Evolutionary conservation across 2,888 invertebrate species (phyloP).

Genomic region (Eupeodes luniger): DNA sequence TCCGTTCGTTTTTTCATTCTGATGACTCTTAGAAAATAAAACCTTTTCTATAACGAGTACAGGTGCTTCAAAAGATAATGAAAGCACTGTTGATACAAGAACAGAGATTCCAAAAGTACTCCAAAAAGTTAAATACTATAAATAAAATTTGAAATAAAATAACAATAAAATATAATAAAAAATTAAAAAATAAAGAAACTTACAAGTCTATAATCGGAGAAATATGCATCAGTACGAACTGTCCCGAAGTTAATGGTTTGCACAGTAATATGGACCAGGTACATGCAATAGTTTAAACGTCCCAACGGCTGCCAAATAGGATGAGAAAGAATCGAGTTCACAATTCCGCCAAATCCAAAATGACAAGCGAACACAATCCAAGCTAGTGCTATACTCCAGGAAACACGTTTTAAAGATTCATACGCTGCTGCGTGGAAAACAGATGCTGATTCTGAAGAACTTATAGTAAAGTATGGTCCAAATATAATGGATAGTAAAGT

Average conservation of each 20-base stretch:
- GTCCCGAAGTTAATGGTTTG: slow-evolving; percentile 56
- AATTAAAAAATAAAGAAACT: background rate
- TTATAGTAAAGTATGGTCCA: slow-evolving; percentile 47
- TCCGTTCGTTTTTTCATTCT: background rate
- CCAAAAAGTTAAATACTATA: slow-evolving; percentile 69
- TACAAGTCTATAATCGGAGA: slow-evolving; percentile 59
- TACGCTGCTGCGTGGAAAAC: slow-evolving; percentile 61
- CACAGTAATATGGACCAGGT: slow-evolving; percentile 71
- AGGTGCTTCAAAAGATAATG: slow-evolving; percentile 75
- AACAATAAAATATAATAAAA: background rate
- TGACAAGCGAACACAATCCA: slow-evolving; percentile 77
- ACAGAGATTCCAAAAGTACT: slow-evolving; percentile 69
- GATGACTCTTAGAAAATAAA: slow-evolving; percentile 13
- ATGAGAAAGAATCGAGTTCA: slow-evolving; percentile 74
- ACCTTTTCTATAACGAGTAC: slow-evolving; percentile 68
- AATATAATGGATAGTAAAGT: slow-evolving; percentile 53
- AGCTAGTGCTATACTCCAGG: slow-evolving; percentile 72
- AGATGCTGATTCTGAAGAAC: background rate
- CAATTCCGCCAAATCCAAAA: slow-evolving; percentile 73
- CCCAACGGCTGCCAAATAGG: slow-evolving; percentile 76
- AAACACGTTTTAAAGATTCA: slow-evolving; percentile 66
- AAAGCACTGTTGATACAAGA: slow-evolving; percentile 53
- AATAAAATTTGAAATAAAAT: slow-evolving; percentile 6
- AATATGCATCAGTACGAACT: slow-evolving; percentile 48
- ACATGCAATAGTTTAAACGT: slow-evolving; percentile 73